Percentiles rank a stretch among this genome's conserved stretches.
Evolutionary conservation across 2,797 vertebrate species (phyloP).

Genomic region (Oreonectes daqikongensis): DNA sequence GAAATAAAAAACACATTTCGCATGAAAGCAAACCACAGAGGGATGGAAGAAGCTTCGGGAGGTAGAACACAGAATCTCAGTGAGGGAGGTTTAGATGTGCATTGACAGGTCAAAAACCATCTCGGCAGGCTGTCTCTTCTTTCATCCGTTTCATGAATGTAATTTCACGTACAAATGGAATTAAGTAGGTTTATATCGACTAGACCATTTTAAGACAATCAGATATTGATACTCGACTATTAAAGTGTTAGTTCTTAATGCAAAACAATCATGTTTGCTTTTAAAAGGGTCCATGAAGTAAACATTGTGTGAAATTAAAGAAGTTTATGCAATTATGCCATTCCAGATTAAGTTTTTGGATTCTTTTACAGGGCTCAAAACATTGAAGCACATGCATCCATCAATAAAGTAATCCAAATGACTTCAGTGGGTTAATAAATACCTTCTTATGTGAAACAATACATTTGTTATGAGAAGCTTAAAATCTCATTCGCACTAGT

Average conservation of each 20-base stretch:
- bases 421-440: too few relatives aligned
- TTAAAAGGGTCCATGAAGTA: too few relatives aligned
- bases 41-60: conserved; percentile 5
- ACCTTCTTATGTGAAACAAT: too few relatives aligned
- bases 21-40: neutral
- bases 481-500: too few relatives aligned
- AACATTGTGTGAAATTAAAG: too few relatives aligned
- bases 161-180: conserved; percentile 21
- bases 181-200: conserved; percentile 16
- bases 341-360: neutral
- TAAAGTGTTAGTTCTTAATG: neutral
- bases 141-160: conserved; percentile 2
- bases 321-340: too few relatives aligned
- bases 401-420: too few relatives aligned
- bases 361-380: too few relatives aligned
- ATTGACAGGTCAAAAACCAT: conserved; percentile 18
- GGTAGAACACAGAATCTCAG: neutral
- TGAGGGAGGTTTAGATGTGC: neutral
- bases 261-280: too few relatives aligned
- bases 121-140: conserved; percentile 1
- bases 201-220: neutral
- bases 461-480: too few relatives aligned
- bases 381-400: too few relatives aligned
- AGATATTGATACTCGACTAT: neutral
- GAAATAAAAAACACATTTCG: conserved; percentile 1